A percentile compares a stretch with the other conserved stretches of the same genome.
Evolutionary conservation across 2,888 invertebrate species (phyloP).

Genomic region (Protophormia terraenovae): DNA sequence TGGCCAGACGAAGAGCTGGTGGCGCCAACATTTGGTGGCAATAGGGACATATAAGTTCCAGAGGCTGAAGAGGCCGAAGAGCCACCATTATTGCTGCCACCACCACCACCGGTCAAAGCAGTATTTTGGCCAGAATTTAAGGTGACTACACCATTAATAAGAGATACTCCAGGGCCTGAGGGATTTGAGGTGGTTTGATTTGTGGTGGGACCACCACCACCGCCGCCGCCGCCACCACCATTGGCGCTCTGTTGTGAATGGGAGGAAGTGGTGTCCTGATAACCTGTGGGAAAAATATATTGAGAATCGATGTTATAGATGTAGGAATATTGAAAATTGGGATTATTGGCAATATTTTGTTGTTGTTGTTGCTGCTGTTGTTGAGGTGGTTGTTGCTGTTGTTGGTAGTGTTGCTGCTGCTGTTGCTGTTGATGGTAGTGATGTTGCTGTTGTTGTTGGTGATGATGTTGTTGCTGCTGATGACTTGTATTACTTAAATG

Average conservation of each 20-base stretch:
- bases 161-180: constrained; percentile 55
- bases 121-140: constrained; percentile 64
- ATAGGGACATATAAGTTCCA: constrained; percentile 86
- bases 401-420: constrained; percentile 74
- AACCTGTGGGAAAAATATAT: constrained; percentile 82
- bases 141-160: constrained; percentile 63
- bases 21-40: constrained; percentile 82
- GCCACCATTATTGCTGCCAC: constrained; percentile 66
- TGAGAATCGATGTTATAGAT: constrained; percentile 83
- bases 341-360: constrained; percentile 79
- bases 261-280: constrained; percentile 81
- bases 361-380: constrained; percentile 78
- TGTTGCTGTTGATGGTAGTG: constrained; percentile 73
- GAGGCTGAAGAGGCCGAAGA: constrained; percentile 73
- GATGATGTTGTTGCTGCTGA: constrained; percentile 75
- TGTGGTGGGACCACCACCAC: constrained; percentile 83
- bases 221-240: constrained; percentile 81
- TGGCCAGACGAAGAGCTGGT: constrained; percentile 74
- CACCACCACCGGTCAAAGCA: constrained; percentile 67
- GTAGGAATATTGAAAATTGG: constrained; percentile 81
- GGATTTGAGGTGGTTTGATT: constrained; percentile 73
- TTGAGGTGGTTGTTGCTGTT: constrained; percentile 78
- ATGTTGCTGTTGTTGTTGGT: constrained; percentile 75
- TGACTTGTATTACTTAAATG: constrained; percentile 71
- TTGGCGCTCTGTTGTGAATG: constrained; percentile 81